Conservation (phyloP, 2,797 vertebrate genomes). For the Muraenolepis orangiensis region DNA sequence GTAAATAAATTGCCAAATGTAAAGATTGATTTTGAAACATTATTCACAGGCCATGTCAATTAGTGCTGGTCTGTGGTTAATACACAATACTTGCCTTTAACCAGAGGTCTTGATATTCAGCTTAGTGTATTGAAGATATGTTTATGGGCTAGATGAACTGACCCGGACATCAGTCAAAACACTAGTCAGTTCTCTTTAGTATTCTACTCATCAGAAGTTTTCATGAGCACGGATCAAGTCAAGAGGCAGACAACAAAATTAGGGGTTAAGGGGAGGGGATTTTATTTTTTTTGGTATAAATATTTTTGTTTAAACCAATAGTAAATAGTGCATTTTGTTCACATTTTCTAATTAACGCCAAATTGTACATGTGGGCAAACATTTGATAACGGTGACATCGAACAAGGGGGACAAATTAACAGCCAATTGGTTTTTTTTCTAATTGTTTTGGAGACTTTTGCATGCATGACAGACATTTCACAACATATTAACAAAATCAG, state of each 20-base stretch:
- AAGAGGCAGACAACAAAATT: constrained; percentile 31
- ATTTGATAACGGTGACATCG: constrained; percentile 54
- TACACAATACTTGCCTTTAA: no score
- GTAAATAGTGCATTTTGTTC: constrained; percentile 27
- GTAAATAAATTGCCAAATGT: constrained; percentile 12
- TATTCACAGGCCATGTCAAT: no score
- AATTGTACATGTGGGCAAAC: constrained; percentile 49
- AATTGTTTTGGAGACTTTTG: constrained; percentile 52
- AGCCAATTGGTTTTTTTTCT: constrained; percentile 70
- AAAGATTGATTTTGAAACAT: no score
- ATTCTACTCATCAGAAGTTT: no score
- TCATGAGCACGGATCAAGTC: no score
- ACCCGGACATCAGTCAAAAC: no score
- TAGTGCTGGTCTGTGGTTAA: no score
- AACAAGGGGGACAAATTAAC: constrained; percentile 60
- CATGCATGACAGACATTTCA: constrained; percentile 38
- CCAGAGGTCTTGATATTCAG: no score
- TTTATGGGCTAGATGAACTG: no score
- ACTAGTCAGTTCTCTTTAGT: no score
- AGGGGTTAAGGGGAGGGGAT: constrained; percentile 62
- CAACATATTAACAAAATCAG: constrained; percentile 11
- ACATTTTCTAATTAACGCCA: constrained; percentile 50
- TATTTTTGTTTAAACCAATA: constrained; percentile 47
- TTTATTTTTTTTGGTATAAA: constrained; percentile 62
- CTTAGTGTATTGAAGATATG: no score